phyloP scores from a whole-genome alignment of 2,113 vertebrate species.

The Microcebus murinus region DNA sequence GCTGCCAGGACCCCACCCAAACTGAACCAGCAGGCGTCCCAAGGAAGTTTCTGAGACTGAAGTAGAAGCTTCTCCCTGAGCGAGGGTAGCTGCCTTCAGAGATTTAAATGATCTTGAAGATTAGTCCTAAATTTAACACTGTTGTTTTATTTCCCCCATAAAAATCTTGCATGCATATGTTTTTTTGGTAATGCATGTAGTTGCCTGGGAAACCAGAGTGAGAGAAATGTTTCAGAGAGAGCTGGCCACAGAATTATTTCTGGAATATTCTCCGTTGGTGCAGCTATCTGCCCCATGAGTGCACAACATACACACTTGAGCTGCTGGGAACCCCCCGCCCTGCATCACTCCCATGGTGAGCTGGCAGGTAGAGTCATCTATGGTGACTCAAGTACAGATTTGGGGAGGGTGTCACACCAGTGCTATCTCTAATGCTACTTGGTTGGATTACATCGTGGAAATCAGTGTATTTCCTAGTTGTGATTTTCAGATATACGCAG shows the following conservation, averaged over 20 bases:
- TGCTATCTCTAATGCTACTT: not conserved
- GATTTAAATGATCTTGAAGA: not conserved
- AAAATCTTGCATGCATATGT: not conserved
- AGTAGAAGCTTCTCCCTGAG: not conserved
- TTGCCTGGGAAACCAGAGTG: slow-evolving; percentile 42
- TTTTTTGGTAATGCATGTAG: slow-evolving; percentile 42
- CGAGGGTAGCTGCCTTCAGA: not conserved
- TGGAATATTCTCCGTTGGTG: not conserved
- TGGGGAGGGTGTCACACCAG: no score
- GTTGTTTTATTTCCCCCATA: not conserved
- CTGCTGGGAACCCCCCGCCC: not conserved
- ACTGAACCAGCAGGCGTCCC: no score
- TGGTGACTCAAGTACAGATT: not conserved
- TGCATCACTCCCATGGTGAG: not conserved
- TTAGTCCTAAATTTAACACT: not conserved
- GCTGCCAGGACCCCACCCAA: not conserved
- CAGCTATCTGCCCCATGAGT: not conserved
- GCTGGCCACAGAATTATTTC: not conserved
- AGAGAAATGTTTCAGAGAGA: not conserved
- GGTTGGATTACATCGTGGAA: not conserved
- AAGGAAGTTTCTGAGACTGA: not conserved
- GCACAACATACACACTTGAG: not conserved
- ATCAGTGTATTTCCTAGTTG: not conserved
- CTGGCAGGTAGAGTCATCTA: not conserved
- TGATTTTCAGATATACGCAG: not conserved